Conservation (phyloP, 1,140 invertebrate species). For the Zaprionus inermis region DNA sequence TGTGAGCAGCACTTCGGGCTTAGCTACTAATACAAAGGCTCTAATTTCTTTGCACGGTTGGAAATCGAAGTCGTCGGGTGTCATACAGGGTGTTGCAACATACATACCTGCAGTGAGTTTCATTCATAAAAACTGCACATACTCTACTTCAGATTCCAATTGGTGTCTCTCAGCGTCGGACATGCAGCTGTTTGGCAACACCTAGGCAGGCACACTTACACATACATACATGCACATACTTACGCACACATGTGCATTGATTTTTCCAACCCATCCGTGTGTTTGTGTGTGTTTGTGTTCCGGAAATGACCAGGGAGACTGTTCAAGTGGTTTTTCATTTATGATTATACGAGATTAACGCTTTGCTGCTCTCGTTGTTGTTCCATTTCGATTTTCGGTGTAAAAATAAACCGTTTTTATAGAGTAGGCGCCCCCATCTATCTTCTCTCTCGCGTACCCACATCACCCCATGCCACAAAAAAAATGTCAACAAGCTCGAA, state of each 20-base stretch:
- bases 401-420: constrained; percentile 53
- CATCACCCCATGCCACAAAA: constrained; percentile 13
- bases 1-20: background rate
- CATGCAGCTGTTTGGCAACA: constrained; percentile 50
- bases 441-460: background rate
- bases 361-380: constrained; percentile 42
- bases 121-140: constrained; percentile 70
- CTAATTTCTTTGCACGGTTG: constrained; percentile 20
- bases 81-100: constrained; percentile 46
- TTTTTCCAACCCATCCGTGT: constrained; percentile 61
- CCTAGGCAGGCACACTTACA: constrained; percentile 26
- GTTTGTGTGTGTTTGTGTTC: constrained; percentile 28
- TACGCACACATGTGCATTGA: constrained; percentile 70
- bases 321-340: constrained; percentile 68
- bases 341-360: constrained; percentile 57
- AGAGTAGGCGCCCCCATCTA: constrained; percentile 17
- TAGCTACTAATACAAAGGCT: constrained; percentile 9
- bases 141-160: constrained; percentile 52
- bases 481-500: constrained; percentile 53
- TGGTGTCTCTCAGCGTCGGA: constrained; percentile 27
- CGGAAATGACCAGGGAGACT: constrained; percentile 32
- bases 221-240: constrained; percentile 20
- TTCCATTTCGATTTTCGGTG: constrained; percentile 43
- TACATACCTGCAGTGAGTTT: constrained; percentile 68
- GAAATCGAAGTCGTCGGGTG: constrained; percentile 30